Evolutionary conservation across 35 echinoderm and acorn worm species (phyloP), one percentile per base, ranked within the genome.

Genomic region (Chiridota heheva): DNA sequence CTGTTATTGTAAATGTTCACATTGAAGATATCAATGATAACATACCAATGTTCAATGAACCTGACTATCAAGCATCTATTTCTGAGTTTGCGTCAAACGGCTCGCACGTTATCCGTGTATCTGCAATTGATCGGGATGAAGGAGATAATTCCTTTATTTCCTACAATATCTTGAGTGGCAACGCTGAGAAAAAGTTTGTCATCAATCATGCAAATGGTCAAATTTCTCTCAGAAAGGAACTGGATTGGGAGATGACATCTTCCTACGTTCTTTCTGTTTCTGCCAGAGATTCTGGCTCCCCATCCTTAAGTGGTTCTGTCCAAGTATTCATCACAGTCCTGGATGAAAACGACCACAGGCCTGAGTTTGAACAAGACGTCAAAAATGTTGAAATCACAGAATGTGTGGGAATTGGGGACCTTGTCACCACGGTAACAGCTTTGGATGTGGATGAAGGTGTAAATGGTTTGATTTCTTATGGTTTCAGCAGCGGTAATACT

Each of bases 21-120:
- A 82, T 98, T 41, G 42, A 44, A 47, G 95, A 98, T 72, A 84
- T 98, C 55, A 98, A 98, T 73, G 95, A 98, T 61, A 91, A 98
- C 74, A 7, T 40, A 8, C 95, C 95, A 3, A 43, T 84, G 28
- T 98, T 98, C 41, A 37, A 71, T 1, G 80, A 42, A 39, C 26
- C 24, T 35, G 39, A 55, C 16, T 98, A 98, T 61, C 76, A 78
- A 75, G 80, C 81, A 2, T 92, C 84, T 24, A 91, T 98, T 58
- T 88, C 90, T 15, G 95, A 98, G 65, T 51, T 74, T 13, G 85
- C 87, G 15, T 63, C 81, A 67, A 87, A 61, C 40, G 67, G 74
- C 40, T 81, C 95, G 22, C 81, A 82, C 29, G 95, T 98, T 22
- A 61, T 82, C 1, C 81, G 51, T 17, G 77, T 88, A 29, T 64